Evolutionary conservation across 2,888 invertebrate species (phyloP).

Genomic region (Hymenopus coronatus): DNA sequence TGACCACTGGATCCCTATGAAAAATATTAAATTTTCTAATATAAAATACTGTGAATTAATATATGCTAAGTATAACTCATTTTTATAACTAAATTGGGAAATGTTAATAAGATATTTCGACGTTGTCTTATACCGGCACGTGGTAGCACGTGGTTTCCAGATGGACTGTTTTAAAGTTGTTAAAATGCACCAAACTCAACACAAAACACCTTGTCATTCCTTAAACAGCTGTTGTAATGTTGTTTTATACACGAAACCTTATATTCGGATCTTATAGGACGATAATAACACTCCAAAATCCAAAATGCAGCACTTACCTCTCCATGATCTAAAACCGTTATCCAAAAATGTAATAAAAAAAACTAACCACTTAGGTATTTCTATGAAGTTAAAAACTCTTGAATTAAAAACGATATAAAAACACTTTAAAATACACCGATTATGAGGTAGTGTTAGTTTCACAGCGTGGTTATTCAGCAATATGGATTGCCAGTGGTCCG

Average conservation of each 20-base stretch:
- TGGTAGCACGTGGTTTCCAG: background rate
- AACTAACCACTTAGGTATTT: background rate
- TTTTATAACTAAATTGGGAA: too few relatives aligned
- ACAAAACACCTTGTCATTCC: background rate
- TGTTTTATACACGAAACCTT: background rate
- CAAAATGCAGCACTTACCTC: background rate
- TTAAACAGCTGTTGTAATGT: background rate
- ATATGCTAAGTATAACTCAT: too few relatives aligned
- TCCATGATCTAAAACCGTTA: background rate
- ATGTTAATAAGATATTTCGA: background rate
- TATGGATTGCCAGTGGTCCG: too few relatives aligned
- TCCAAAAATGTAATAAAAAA: background rate
- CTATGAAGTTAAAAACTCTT: background rate
- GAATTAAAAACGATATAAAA: too few relatives aligned
- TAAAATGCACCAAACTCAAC: background rate
- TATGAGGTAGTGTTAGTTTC: background rate
- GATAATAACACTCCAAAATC: background rate
- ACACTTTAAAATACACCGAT: too few relatives aligned
- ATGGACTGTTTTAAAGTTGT: background rate
- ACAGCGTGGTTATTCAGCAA: background rate
- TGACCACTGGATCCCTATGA: too few relatives aligned
- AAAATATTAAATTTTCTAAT: too few relatives aligned
- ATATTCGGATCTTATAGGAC: too few relatives aligned
- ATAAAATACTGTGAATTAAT: too few relatives aligned
- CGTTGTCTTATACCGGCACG: background rate